Evolutionary conservation across 1,140 invertebrate species (phyloP).

Genomic region (Gerris buenoi): DNA sequence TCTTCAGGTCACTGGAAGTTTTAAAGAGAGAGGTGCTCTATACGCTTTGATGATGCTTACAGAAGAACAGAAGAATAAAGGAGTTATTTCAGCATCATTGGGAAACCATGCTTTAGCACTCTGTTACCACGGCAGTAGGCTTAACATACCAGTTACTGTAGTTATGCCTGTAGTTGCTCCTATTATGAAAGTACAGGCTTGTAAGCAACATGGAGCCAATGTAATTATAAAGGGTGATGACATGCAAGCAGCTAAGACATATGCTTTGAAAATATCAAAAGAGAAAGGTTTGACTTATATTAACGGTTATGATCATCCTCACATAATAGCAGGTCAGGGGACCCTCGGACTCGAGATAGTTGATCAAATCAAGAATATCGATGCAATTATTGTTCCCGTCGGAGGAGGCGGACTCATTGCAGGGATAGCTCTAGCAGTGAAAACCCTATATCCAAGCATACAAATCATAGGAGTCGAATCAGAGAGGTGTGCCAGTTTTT

Average conservation of each 20-base stretch:
- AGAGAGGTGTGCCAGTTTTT: conserved; percentile 74
- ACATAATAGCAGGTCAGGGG: conserved; percentile 86
- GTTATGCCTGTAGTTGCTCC: conserved; percentile 84
- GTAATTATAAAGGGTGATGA: conserved; percentile 70
- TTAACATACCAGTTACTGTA: conserved; percentile 74
- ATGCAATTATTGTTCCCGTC: conserved; percentile 67
- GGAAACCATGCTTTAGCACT: conserved; percentile 84
- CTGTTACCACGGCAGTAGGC: conserved; percentile 66
- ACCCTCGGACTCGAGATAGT: conserved; percentile 82
- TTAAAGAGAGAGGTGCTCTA: conserved; percentile 82
- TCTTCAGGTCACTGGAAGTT: conserved; percentile 80
- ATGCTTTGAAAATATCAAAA: conserved; percentile 57
- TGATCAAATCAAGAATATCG: conserved; percentile 61
- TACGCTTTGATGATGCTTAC: conserved; percentile 64
- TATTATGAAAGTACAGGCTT: conserved; percentile 85
- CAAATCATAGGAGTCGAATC: conserved; percentile 75
- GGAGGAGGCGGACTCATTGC: conserved; percentile 82
- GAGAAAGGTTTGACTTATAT: conserved; percentile 62
- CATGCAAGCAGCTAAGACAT: conserved; percentile 68
- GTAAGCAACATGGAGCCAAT: conserved; percentile 63
- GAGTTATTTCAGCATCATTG: conserved; percentile 81
- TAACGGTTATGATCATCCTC: conserved; percentile 83
- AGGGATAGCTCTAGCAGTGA: conserved; percentile 71
- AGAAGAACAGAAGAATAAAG: conserved; percentile 49
- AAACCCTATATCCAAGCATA: conserved; percentile 63